Evolutionary conservation across 1,140 invertebrate genomes (phyloP).

Genomic region (Drosophila elegans): DNA sequence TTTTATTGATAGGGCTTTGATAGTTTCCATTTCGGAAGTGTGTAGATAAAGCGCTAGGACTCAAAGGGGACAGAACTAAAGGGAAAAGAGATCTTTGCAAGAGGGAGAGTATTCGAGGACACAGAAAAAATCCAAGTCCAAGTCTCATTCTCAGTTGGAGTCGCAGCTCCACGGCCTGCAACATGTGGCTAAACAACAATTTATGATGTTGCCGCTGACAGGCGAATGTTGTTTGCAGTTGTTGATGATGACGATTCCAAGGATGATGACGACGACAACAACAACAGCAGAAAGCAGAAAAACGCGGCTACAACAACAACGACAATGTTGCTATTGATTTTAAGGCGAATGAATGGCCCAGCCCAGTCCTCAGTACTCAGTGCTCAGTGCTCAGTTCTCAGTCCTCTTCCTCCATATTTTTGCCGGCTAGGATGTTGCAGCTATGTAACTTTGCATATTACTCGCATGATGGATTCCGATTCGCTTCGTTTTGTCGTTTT

Average conservation of each 20-base stretch:
- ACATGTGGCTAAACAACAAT: slow-evolving; percentile 83
- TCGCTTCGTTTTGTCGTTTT: slow-evolving; percentile 61
- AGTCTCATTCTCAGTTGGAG: slow-evolving; percentile 25
- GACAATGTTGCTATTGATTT: slow-evolving; percentile 65
- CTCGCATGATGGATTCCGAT: slow-evolving; percentile 77
- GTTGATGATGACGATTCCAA: slow-evolving; percentile 82
- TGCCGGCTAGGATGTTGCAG: slow-evolving; percentile 27
- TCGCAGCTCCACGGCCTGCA: slow-evolving; percentile 46
- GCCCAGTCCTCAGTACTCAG: slow-evolving; percentile 4
- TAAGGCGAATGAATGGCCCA: slow-evolving; percentile 57
- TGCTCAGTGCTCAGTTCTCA: background rate
- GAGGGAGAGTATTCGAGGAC: slow-evolving; percentile 14
- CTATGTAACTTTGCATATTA: slow-evolving; percentile 75
- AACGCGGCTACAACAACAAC: slow-evolving; percentile 17
- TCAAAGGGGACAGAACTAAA: slow-evolving; percentile 10
- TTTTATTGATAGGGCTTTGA: background rate
- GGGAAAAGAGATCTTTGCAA: slow-evolving; percentile 11
- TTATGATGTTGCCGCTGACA: slow-evolving; percentile 83
- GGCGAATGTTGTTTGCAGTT: slow-evolving; percentile 83
- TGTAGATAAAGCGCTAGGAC: slow-evolving; percentile 13
- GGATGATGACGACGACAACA: slow-evolving; percentile 64
- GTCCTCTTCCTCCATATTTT: slow-evolving; percentile 10
- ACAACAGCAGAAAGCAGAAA: background rate
- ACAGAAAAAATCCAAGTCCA: slow-evolving; percentile 8
- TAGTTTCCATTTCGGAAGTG: background rate